phyloP scores from a whole-genome alignment of 2,797 vertebrate species.

The Phalloptychus januarius region DNA sequence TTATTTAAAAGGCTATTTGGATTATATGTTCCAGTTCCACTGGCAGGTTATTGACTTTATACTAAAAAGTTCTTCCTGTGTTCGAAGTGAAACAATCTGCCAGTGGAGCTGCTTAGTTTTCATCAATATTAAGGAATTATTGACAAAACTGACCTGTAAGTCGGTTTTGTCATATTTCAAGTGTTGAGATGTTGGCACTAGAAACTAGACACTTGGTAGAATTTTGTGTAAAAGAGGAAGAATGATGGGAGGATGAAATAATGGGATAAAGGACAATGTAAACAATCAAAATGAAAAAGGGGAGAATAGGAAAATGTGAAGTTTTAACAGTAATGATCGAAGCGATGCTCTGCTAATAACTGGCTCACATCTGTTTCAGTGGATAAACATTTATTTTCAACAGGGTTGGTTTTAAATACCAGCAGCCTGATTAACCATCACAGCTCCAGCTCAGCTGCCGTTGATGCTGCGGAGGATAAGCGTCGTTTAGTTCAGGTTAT shows the following conservation, averaged over 20 bases:
- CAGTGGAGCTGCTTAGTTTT: too few relatives aligned
- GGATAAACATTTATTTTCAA: not conserved
- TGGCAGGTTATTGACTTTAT: too few relatives aligned
- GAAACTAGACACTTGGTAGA: too few relatives aligned
- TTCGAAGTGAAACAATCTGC: too few relatives aligned
- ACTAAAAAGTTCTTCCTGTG: too few relatives aligned
- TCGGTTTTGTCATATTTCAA: too few relatives aligned
- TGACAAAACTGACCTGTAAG: too few relatives aligned
- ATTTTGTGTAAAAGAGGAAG: not conserved
- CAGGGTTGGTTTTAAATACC: not conserved
- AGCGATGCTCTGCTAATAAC: not conserved
- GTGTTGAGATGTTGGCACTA: too few relatives aligned
- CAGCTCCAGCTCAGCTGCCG: not conserved
- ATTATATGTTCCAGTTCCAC: too few relatives aligned
- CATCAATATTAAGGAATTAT: too few relatives aligned
- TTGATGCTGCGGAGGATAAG: not conserved
- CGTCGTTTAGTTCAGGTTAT: not conserved
- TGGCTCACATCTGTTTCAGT: not conserved
- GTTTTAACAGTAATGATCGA: not conserved
- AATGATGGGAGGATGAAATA: not conserved
- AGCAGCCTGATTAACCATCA: not conserved
- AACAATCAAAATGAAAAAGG: not conserved
- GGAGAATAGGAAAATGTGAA: not conserved
- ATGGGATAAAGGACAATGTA: not conserved
- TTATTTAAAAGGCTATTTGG: too few relatives aligned